Percentiles rank a stretch among this genome's conserved stretches.
Evolutionary conservation across 1,140 invertebrate genomes (phyloP).

Genomic region (Meloidogyne exigua): DNA sequence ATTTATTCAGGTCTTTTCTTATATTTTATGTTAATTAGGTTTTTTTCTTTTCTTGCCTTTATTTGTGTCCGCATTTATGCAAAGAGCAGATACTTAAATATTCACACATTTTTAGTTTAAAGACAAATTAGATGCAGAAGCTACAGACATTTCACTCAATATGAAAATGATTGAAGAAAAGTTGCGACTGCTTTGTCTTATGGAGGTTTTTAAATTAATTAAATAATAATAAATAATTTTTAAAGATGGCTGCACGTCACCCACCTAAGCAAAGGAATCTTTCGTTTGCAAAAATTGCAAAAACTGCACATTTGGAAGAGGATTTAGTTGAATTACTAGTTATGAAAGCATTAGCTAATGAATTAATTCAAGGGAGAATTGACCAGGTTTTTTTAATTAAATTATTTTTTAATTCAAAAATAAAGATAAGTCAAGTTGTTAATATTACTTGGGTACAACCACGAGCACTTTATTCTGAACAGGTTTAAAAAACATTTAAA

Average conservation of each 20-base stretch:
- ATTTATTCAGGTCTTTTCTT: constrained; percentile 69
- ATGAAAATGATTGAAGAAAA: constrained; percentile 79
- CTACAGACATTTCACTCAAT: constrained; percentile 83
- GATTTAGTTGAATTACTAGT: constrained; percentile 83
- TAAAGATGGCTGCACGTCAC: constrained; percentile 73
- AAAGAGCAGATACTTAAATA: too few species aligned
- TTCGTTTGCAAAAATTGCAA: constrained; percentile 85
- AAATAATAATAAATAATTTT: not conserved
- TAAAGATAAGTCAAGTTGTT: constrained; percentile 70
- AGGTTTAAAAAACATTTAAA: constrained; percentile 31
- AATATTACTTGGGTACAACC: constrained; percentile 89
- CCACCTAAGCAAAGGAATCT: constrained; percentile 75
- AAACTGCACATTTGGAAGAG: constrained; percentile 77
- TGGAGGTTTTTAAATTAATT: constrained; percentile 75
- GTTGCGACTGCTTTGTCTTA: constrained; percentile 87
- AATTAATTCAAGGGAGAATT: constrained; percentile 86
- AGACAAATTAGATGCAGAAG: constrained; percentile 72
- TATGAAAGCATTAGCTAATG: constrained; percentile 95
- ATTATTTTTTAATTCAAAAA: not conserved
- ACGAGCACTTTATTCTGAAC: constrained; percentile 75
- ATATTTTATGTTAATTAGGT: too few species aligned
- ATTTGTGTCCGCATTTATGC: too few species aligned
- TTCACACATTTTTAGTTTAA: constrained; percentile 18
- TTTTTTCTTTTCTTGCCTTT: too few species aligned
- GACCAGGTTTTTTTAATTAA: constrained; percentile 76